These are phyloP conservation scores for Eretmocerus hayati DNA, from an alignment of 2,888 invertebrate species.

Conservation along the genomic window DNA sequence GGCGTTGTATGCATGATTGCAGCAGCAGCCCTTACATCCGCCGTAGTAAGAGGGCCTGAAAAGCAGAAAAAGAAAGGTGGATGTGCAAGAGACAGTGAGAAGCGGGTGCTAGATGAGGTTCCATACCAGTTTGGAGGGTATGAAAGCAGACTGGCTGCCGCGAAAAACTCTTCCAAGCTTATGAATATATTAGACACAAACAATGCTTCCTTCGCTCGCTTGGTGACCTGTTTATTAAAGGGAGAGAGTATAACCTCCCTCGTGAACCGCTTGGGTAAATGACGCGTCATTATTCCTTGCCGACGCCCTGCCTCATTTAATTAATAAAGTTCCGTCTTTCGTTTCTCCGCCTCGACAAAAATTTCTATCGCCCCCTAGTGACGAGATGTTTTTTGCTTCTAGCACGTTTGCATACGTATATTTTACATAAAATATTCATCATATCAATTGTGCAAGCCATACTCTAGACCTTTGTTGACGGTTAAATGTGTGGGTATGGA, in stretches of 20 bases:
- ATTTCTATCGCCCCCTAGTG: too few relatives aligned
- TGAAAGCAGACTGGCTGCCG: neutral
- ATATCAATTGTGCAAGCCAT: too few relatives aligned
- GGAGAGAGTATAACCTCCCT: neutral
- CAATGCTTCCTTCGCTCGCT: constrained; percentile 27
- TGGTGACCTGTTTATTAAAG: constrained; percentile 9
- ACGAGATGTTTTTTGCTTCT: too few relatives aligned
- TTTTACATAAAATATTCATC: too few relatives aligned
- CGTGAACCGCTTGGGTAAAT: constrained; percentile 22
- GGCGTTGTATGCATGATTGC: constrained; percentile 13
- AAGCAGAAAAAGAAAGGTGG: neutral
- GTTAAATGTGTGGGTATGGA: too few relatives aligned
- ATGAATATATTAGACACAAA: constrained; percentile 43
- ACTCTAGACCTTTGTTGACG: too few relatives aligned
- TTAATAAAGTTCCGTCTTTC: constrained; percentile 4
- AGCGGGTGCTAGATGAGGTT: constrained; percentile 15
- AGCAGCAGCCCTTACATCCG: constrained; percentile 19
- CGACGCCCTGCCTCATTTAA: constrained; percentile 21
- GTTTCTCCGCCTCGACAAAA: neutral
- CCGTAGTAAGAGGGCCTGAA: constrained; percentile 3
- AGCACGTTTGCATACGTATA: too few relatives aligned
- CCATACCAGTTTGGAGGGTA: constrained; percentile 10
- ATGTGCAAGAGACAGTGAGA: constrained; percentile 12
- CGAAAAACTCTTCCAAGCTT: constrained; percentile 31
- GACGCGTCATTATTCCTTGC: constrained; percentile 31